A percentile compares a stretch with the other conserved stretches of the same genome.
Evolutionary conservation across 1,140 invertebrate species (phyloP).

Genomic region (Brachionus manjavacas): DNA sequence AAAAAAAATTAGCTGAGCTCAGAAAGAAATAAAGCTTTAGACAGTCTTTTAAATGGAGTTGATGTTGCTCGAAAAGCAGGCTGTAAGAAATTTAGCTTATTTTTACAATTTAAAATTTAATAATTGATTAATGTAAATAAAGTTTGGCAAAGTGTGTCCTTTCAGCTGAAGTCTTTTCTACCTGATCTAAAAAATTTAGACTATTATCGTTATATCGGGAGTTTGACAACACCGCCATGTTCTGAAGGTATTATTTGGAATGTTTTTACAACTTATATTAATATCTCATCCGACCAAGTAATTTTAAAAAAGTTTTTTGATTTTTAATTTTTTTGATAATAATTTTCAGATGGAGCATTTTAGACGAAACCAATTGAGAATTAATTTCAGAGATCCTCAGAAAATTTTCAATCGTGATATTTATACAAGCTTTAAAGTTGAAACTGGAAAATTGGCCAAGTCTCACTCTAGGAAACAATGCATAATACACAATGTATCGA

Average conservation of each 20-base stretch:
- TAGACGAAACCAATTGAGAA: neutral
- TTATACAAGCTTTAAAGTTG: neutral
- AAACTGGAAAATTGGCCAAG: neutral
- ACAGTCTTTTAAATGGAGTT: neutral
- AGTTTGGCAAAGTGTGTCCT: conserved; percentile 16
- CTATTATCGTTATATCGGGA: conserved; percentile 72
- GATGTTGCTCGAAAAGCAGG: neutral
- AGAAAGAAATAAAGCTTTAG: neutral
- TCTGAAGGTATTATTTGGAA: conserved; percentile 81
- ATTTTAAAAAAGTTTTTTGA: neutral
- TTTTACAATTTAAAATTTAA: neutral
- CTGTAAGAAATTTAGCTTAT: neutral
- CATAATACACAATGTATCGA: neutral
- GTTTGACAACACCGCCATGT: conserved; percentile 82
- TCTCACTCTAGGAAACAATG: neutral
- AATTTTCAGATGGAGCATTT: conserved; percentile 2
- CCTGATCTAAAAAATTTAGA: conserved; percentile 11
- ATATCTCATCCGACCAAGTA: conserved; percentile 33
- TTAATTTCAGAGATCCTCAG: conserved; percentile 39
- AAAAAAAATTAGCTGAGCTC: neutral
- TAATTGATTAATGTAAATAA: neutral
- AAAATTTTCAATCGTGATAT: conserved; percentile 18
- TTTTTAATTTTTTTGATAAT: neutral
- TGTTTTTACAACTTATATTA: conserved; percentile 67
- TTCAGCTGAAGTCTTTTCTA: neutral